Percentiles rank a stretch among this genome's conserved stretches.
Conservation (phyloP, 2,113 vertebrate genomes). For the Channa argus region DNA sequence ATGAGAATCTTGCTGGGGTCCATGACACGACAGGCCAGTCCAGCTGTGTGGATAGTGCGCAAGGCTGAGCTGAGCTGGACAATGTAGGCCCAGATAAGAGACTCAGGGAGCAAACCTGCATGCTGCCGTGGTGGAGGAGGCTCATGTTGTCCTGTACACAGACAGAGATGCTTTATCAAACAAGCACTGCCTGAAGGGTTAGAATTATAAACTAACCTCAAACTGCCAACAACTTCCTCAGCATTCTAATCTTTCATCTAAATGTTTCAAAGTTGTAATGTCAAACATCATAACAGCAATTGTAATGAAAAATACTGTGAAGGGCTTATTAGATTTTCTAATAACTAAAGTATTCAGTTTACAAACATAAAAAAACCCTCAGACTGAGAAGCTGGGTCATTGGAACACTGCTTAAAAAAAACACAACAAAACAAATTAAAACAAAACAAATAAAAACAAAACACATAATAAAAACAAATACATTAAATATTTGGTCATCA, state of each 20-base stretch:
- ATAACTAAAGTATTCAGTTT: too few species aligned
- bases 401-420: too few species aligned
- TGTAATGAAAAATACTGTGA: too few species aligned
- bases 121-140: constrained; percentile 96
- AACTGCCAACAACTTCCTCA: constrained; percentile 29
- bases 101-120: constrained; percentile 95
- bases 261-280: not conserved
- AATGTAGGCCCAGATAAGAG: constrained; percentile 98
- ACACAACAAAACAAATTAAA: too few species aligned
- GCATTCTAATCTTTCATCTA: not conserved
- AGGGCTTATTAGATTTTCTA: too few species aligned
- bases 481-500: too few species aligned
- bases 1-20: constrained; percentile 99
- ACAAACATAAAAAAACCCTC: too few species aligned
- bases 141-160: constrained; percentile 90
- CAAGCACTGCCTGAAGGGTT: not conserved
- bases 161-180: constrained; percentile 23
- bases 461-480: too few species aligned
- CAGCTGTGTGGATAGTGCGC: constrained; percentile 96
- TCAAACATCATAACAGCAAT: too few species aligned
- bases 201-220: constrained; percentile 11
- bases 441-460: too few species aligned
- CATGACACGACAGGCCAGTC: constrained; percentile 97
- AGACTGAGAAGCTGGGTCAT: too few species aligned
- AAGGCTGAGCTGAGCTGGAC: constrained; percentile 97